Base-by-base conservation (phyloP, 2,113 vertebrate species). In the Sinocyclocheilus rhinocerous region DNA sequence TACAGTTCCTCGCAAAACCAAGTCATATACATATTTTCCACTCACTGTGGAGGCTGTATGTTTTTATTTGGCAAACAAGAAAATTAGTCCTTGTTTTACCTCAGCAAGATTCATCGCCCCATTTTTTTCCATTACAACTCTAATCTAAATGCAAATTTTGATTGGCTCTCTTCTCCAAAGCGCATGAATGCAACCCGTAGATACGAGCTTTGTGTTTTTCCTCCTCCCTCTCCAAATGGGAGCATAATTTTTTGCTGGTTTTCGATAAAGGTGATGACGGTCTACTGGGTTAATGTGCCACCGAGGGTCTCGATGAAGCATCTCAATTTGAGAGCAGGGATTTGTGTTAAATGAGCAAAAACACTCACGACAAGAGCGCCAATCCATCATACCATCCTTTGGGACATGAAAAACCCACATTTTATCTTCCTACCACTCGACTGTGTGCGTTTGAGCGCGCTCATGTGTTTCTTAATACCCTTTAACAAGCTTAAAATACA, bases 61-160 rank as follows among this genome's bases (percentile, higher is more conserved):
- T 86, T 93, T 92, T 91, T 86, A 88, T 94, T 94, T 90, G 87
- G 90, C 89, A 92, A 92, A 92, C 91, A 92, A 84, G 88, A 92
- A 92, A 92, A 93, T 94, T 92, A 93, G 91, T 92, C 87, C 48
- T 83, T 90, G 83, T 89, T 83, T 90, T 91, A 92, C 91, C 89
- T 86, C 87, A 88, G 85, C 89, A 84, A 90, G 91, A 95, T 93
- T 94, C 92, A 93, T 94, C 89, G 82, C 85, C 87, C 55, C 89
- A 91, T 86, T 93, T 94, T 95, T 94, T 93, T 93, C 92, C 93
- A 94, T 95, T 95, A 95, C 92, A 91, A 91, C 90, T 91, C 92
- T 95, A 92, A 95, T 95, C 94, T 96, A 96, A 95, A 96, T 96
- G 95, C 94, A 95, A 96, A 95, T 96, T 94, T 89, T 72, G 88